A percentile compares a stretch with the other conserved stretches of the same genome.
These are phyloP conservation scores for Acropora yongei DNA, from an alignment of 64 coral and sea anemone species.

Conservation along the genomic window DNA sequence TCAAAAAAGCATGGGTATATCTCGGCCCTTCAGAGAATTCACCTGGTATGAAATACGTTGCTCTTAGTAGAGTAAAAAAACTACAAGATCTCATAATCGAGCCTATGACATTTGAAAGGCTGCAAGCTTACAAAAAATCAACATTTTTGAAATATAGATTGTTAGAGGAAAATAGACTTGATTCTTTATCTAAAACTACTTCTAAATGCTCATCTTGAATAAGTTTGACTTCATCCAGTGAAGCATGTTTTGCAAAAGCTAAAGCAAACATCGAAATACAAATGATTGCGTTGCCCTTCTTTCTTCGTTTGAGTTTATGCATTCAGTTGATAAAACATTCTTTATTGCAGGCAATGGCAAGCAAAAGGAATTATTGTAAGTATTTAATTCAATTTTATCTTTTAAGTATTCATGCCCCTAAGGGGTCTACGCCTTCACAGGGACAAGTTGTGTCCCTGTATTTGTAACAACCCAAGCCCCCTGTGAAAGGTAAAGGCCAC, in stretches of 20 bases:
- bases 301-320: not conserved
- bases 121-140: slow-evolving; percentile 64
- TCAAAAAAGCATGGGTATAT: too few species aligned
- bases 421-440: slow-evolving; percentile 29
- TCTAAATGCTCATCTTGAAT: slow-evolving; percentile 13
- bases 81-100: slow-evolving; percentile 62
- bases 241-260: slow-evolving; percentile 66
- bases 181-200: slow-evolving; percentile 58
- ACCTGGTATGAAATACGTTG: too few species aligned
- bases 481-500: too few species aligned
- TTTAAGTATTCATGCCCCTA: slow-evolving; percentile 39
- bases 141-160: slow-evolving; percentile 74
- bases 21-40: too few species aligned
- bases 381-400: slow-evolving; percentile 57
- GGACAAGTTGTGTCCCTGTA: not conserved
- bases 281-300: slow-evolving; percentile 47
- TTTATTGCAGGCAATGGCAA: slow-evolving; percentile 53
- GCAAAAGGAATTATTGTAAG: slow-evolving; percentile 52
- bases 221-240: slow-evolving; percentile 43
- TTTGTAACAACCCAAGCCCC: too few species aligned
- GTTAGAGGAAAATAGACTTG: slow-evolving; percentile 73
- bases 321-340: slow-evolving; percentile 1
- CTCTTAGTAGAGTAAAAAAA: slow-evolving; percentile 73
- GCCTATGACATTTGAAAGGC: slow-evolving; percentile 74
- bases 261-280: slow-evolving; percentile 48